Conservation (phyloP, 2,113 vertebrate species). For the Xerus inauris region DNA sequence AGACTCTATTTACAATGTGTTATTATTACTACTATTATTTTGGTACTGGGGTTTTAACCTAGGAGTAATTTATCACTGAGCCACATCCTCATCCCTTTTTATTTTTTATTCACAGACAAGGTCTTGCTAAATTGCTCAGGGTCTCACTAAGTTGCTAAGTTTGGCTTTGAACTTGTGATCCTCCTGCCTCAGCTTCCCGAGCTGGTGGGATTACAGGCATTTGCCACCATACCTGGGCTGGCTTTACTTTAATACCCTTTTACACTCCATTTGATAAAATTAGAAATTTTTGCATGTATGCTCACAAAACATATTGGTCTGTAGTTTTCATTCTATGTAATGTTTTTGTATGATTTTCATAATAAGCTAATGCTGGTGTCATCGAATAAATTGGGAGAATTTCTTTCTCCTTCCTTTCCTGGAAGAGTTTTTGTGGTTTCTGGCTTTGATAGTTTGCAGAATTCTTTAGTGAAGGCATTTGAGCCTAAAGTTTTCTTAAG, state of each 20-base stretch:
- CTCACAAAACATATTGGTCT: not conserved
- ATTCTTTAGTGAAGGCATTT: not conserved
- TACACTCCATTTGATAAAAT: not conserved
- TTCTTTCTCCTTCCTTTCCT: not conserved
- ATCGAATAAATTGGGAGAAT: not conserved
- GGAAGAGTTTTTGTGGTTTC: not conserved
- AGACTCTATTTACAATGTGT: not conserved
- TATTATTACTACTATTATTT: not conserved
- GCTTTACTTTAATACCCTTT: not conserved
- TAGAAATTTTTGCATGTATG: not conserved
- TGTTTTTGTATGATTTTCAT: not conserved
- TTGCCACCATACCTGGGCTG: too few species aligned
- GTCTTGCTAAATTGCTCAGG: too few species aligned
- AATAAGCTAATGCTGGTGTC: not conserved
- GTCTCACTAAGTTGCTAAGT: too few species aligned
- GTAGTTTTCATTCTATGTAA: not conserved
- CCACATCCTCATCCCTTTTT: too few species aligned
- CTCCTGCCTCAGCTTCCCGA: too few species aligned
- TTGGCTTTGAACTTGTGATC: too few species aligned
- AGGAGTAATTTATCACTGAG: too few species aligned
- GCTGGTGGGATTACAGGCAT: too few species aligned
- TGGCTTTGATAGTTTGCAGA: not conserved
- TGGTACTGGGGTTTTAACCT: too few species aligned
- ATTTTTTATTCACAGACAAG: too few species aligned
- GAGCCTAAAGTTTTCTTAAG: not conserved